Conservation (phyloP, 2,797 vertebrate species). For the Betta splendens region DNA sequence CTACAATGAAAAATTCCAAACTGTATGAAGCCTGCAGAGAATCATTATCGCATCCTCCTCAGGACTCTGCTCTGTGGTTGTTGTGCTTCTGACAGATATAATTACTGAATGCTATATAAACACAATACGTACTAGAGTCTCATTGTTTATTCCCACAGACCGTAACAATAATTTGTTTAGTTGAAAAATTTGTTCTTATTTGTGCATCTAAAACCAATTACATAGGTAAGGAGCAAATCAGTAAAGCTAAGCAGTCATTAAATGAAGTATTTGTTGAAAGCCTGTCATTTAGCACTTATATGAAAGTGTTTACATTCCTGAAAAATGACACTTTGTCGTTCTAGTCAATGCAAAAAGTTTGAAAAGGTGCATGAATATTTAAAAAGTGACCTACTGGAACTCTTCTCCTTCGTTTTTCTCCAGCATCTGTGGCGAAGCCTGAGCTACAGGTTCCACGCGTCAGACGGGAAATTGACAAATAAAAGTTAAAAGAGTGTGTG, state of each 20-base stretch:
- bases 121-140: conserved; percentile 35
- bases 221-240: conserved; percentile 16
- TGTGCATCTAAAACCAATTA: conserved; percentile 30
- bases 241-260: conserved; percentile 6
- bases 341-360: not conserved
- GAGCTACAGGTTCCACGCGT: conserved; percentile 48
- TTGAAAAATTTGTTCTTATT: conserved; percentile 24
- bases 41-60: conserved; percentile 16
- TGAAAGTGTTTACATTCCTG: not conserved
- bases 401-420: not conserved
- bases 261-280: conserved; percentile 14
- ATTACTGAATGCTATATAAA: conserved; percentile 35
- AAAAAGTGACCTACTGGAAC: too few species aligned
- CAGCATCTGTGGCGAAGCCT: conserved; percentile 24
- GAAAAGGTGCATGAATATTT: too few species aligned
- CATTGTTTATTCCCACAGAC: conserved; percentile 36
- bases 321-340: not conserved
- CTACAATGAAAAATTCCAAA: conserved; percentile 10
- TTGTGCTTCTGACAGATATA: conserved; percentile 32
- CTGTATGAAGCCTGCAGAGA: conserved; percentile 6
- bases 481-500: conserved; percentile 49
- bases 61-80: conserved; percentile 13
- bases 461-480: conserved; percentile 70
- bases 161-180: conserved; percentile 17
- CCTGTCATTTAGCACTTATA: not conserved